Evolutionary conservation across 2,888 invertebrate genomes (phyloP).

Genomic region (Spisula solida): DNA sequence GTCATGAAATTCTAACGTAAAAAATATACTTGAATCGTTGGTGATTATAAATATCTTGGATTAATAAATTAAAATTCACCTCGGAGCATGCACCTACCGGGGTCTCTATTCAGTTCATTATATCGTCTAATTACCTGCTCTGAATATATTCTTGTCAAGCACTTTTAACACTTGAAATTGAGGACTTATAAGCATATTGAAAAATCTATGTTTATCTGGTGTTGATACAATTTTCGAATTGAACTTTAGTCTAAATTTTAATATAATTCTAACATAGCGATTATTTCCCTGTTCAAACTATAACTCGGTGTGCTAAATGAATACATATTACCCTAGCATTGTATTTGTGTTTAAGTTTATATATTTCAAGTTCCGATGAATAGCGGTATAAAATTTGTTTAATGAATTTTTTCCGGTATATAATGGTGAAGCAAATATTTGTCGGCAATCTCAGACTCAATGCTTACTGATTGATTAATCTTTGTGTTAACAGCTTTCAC

Average conservation of each 20-base stretch:
- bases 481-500: background rate
- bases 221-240: background rate
- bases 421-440: constrained; percentile 8
- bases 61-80: too few relatives aligned
- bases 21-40: too few relatives aligned
- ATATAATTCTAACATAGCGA: background rate
- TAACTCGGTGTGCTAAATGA: background rate
- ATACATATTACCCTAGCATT: background rate
- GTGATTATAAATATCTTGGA: too few relatives aligned
- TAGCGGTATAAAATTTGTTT: background rate
- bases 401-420: background rate
- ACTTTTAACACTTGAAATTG: background rate
- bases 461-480: constrained; percentile 2
- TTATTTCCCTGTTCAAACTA: background rate
- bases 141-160: too few relatives aligned
- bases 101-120: too few relatives aligned
- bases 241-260: constrained; percentile 8
- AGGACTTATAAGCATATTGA: background rate
- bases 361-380: background rate
- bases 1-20: too few relatives aligned
- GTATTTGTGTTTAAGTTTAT: background rate
- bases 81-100: too few relatives aligned
- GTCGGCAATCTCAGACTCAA: background rate
- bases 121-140: too few relatives aligned
- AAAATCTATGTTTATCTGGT: background rate